phyloP scores from a whole-genome alignment of 2,888 invertebrate species.

The Oxytorus armatus region DNA sequence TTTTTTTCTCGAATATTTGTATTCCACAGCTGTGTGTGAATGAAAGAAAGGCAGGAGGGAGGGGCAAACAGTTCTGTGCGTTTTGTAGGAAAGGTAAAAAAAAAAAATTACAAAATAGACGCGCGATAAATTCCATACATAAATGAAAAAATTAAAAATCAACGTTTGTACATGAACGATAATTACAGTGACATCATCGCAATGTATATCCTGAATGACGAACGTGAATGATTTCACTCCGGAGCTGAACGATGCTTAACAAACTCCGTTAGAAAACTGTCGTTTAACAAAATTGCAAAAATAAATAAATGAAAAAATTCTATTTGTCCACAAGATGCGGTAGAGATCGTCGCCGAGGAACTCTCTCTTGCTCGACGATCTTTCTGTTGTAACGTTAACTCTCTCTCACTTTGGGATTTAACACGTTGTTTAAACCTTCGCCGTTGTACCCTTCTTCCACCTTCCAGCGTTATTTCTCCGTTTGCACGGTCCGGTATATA shows the following conservation, averaged over 20 bases:
- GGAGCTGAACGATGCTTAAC: slow-evolving; percentile 25
- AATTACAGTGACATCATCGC: slow-evolving; percentile 64
- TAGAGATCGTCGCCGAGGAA: too few species aligned
- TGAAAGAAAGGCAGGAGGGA: background rate
- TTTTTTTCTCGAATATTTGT: background rate
- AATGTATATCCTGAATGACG: slow-evolving; percentile 24
- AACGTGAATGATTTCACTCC: slow-evolving; percentile 14
- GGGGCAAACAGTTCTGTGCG: background rate
- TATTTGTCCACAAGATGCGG: slow-evolving; percentile 29
- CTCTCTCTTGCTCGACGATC: too few species aligned
- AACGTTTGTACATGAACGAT: slow-evolving; percentile 23
- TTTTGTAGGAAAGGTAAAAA: background rate
- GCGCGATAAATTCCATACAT: too few species aligned
- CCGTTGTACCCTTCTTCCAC: too few species aligned
- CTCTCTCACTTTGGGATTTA: too few species aligned
- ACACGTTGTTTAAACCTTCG: slow-evolving; percentile 1
- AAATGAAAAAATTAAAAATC: slow-evolving; percentile 1
- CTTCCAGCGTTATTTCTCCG: too few species aligned
- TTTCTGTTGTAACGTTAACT: too few species aligned
- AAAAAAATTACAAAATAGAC: too few species aligned
- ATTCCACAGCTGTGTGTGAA: too few species aligned
- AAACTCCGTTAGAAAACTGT: slow-evolving; percentile 11
- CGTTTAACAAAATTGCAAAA: too few species aligned
- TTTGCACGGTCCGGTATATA: too few species aligned
- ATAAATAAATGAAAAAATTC: slow-evolving; percentile 34